A percentile compares a stretch with the other conserved stretches of the same genome.
Evolutionary conservation across 2,113 vertebrate genomes (phyloP).

Genomic region (Dromaius novaehollandiae): DNA sequence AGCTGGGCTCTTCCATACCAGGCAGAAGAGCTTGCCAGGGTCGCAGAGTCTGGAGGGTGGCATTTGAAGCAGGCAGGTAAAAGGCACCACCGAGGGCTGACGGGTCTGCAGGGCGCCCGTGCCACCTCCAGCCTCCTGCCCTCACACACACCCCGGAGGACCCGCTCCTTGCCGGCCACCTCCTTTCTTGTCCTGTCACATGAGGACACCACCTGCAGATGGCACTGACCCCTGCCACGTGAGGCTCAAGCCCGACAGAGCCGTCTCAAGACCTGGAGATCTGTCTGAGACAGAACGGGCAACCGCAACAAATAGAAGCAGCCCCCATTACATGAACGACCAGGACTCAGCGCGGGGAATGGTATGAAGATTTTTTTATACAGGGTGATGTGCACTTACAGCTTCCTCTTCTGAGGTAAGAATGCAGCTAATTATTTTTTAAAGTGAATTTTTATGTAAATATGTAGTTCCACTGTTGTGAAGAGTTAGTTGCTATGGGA

Average conservation of each 20-base stretch:
- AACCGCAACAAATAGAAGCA: neutral
- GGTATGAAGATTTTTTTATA: neutral
- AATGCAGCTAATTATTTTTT: neutral
- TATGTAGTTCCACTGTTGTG: neutral
- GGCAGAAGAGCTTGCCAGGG: neutral
- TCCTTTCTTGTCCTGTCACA: neutral
- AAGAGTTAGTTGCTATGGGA: conserved; percentile 1
- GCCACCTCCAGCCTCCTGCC: neutral
- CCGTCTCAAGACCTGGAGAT: neutral
- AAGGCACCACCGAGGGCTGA: neutral
- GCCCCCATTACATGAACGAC: neutral
- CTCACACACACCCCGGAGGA: neutral
- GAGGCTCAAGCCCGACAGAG: neutral
- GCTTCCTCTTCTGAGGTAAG: neutral
- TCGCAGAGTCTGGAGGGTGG: accelerated
- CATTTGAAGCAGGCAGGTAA: neutral
- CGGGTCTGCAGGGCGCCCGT: neutral
- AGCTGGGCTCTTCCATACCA: neutral
- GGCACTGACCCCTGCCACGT: accelerated
- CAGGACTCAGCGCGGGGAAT: neutral
- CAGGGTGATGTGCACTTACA: neutral
- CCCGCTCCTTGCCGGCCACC: neutral
- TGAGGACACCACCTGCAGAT: neutral
- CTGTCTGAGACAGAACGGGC: neutral
- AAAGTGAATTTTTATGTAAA: neutral